Evolutionary conservation across 2,113 vertebrate species (phyloP).

Genomic region (Asarcornis scutulata): DNA sequence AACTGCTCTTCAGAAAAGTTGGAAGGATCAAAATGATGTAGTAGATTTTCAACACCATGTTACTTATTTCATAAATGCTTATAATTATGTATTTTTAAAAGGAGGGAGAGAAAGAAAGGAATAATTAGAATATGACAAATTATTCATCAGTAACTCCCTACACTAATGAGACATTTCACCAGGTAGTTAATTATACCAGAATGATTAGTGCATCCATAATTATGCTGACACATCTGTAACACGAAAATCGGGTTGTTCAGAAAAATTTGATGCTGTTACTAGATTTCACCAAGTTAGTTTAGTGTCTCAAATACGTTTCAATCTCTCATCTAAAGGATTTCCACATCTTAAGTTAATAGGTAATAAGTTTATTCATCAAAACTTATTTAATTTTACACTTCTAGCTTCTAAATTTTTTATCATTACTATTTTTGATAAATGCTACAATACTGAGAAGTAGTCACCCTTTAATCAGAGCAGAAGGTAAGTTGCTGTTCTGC

Average conservation of each 20-base stretch:
- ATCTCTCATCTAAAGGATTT: conserved; percentile 38
- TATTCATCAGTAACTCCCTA: conserved; percentile 25
- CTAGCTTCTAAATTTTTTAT: conserved; percentile 24
- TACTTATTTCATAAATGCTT: conserved; percentile 46
- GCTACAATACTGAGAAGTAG: conserved; percentile 39
- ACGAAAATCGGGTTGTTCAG: conserved; percentile 47
- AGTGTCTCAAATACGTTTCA: conserved; percentile 58
- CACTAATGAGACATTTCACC: conserved; percentile 69
- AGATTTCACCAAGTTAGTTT: conserved; percentile 64
- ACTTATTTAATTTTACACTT: conserved; percentile 52
- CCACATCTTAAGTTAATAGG: conserved; percentile 49
- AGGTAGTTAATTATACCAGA: conserved; percentile 60
- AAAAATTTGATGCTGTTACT: conserved; percentile 44
- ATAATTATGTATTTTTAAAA: conserved; percentile 13
- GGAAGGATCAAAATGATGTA: conserved; percentile 16
- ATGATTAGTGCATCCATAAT: conserved; percentile 27
- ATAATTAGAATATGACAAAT: conserved; percentile 57
- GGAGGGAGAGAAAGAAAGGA: not conserved
- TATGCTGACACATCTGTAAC: conserved; percentile 49
- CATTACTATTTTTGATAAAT: conserved; percentile 42
- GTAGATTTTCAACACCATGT: not conserved
- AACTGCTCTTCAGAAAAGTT: not conserved
- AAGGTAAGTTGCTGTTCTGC: conserved; percentile 67
- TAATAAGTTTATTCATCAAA: conserved; percentile 62
- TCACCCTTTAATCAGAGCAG: conserved; percentile 32